These are phyloP conservation scores for Phataginus tetradactyla DNA, from an alignment of 2,797 vertebrate species.

Conservation along the genomic window DNA sequence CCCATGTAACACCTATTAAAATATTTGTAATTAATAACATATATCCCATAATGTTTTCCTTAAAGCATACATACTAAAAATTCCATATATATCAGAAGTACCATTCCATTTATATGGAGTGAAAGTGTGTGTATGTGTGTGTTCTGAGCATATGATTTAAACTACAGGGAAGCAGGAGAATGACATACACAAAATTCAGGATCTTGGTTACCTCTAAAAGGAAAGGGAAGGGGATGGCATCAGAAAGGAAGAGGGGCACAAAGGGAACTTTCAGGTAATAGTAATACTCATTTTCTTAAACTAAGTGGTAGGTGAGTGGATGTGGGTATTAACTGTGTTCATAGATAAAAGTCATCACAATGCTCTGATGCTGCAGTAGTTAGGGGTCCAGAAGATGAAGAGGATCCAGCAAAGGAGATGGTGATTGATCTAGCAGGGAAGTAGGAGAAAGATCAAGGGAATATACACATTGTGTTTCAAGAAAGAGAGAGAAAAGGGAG, in stretches of 20 bases:
- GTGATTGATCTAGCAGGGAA: neutral
- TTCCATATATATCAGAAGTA: neutral
- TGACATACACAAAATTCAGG: neutral
- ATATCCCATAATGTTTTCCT: neutral
- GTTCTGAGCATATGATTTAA: neutral
- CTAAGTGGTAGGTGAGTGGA: neutral
- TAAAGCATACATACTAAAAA: slow-evolving; percentile 23
- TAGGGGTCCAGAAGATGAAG: neutral
- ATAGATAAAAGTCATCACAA: neutral
- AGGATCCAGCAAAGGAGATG: neutral
- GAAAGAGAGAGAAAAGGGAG: neutral
- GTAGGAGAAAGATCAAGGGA: neutral
- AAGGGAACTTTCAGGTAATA: neutral
- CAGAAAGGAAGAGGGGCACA: neutral
- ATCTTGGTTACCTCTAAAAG: neutral
- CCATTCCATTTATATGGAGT: neutral
- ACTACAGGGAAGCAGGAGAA: neutral
- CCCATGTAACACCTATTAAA: neutral
- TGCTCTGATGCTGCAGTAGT: neutral
- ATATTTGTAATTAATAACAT: neutral
- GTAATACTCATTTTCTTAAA: neutral
- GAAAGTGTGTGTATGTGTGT: neutral
- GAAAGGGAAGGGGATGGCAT: neutral
- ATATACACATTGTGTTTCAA: neutral
- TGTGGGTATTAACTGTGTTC: neutral